Base-by-base conservation (phyloP, 2,113 vertebrate species). In the Chloropsis cyanopogon region DNA sequence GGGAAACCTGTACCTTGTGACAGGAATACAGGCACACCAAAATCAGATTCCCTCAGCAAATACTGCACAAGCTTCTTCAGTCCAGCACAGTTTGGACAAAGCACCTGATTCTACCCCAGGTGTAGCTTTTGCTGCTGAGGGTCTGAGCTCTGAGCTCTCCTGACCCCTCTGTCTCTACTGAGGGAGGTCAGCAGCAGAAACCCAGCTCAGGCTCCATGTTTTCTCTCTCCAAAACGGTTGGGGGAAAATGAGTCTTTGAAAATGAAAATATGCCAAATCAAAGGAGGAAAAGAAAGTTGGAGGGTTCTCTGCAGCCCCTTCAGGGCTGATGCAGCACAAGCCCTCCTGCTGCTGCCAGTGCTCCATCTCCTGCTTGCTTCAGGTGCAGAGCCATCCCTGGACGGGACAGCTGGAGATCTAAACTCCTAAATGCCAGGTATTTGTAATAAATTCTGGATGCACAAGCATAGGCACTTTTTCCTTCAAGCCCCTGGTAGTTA, bases 61-160 rank as follows among this genome's bases (percentile, higher is more conserved):
- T 4, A 8, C 24, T 19, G 24, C 4, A 18, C 19, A 23, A 71
- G 10, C 15, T 54, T 18, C 37, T 44, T 47, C 78, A 85, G 75
- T 23, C 68, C 72, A 76, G 19, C 44, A 39, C 7, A 39, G 29
- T 18, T 52, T 64, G 57, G 39, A 19, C 57, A 76, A 57, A 90
- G 37, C 11, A 6, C 16, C 41, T 3, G 3, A 9, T 14, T 66
- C 60, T 19, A 1, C 2, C 1, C 56, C 46, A 13, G 20, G 21
- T 37, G 37, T 37, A 37, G 18, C 33, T 66, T 82, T n/a, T 69
- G 25, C 70, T 35, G 12, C 11, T 25, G 18, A 33, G 41, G 22
- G 10, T 73, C n/a, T 44, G 44, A 75, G 20, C 24, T 29, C 10
- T 47, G 44, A 75, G 20, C 24, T 29, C 10, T 47, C 29, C 33